Evolutionary conservation across 2,888 invertebrate species (phyloP).

Genomic region (Eledona agricola): DNA sequence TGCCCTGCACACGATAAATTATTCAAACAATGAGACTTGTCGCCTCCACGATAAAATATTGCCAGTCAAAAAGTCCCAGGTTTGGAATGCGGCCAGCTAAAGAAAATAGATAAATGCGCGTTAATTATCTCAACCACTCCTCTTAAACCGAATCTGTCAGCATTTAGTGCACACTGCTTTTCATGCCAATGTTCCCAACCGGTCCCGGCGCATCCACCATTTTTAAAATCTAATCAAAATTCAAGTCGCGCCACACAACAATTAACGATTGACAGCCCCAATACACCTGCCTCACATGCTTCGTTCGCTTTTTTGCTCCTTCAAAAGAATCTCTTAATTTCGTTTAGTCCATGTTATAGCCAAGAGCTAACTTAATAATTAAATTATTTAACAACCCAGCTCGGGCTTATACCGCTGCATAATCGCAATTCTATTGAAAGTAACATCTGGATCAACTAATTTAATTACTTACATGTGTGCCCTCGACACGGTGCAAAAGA

Average conservation of each 20-base stretch:
- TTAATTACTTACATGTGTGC: conserved; percentile 31
- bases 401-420: conserved; percentile 23
- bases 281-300: no score
- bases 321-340: conserved; percentile 11
- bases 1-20: conserved; percentile 27
- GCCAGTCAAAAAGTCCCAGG: conserved; percentile 15
- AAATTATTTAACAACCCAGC: conserved; percentile 23
- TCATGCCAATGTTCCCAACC: no score
- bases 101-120: no score
- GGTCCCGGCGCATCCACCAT: no score
- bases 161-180: no score
- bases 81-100: no score
- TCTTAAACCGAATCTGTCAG: no score
- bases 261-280: no score
- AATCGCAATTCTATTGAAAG: conserved; percentile 33
- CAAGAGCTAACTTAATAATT: conserved; percentile 23
- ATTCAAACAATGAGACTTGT: conserved; percentile 28
- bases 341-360: conserved; percentile 8
- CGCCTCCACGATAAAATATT: conserved; percentile 18
- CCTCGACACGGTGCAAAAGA: conserved; percentile 23
- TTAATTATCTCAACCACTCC: no score
- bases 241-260: no score
- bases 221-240: no score
- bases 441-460: conserved; percentile 29
- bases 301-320: no score